phyloP scores from a whole-genome alignment of 2,113 vertebrate species.

The Tupaia chinensis region DNA sequence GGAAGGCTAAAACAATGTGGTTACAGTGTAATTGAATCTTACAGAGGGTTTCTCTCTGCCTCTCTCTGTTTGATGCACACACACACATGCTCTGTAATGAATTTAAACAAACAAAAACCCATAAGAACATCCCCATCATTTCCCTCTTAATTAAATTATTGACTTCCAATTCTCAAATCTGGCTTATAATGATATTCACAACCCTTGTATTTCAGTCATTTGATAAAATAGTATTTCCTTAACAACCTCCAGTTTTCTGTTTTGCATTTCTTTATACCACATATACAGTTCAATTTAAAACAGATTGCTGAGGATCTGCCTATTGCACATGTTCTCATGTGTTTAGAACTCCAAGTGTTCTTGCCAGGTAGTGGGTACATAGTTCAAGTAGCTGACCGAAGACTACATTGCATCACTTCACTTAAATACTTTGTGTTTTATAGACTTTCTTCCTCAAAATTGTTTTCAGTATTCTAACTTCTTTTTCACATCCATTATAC shows the following conservation, averaged over 20 bases:
- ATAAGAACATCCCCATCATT: neutral
- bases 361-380: neutral
- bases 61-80: no score
- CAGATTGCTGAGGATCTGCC: neutral
- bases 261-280: neutral
- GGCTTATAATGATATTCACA: neutral
- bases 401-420: neutral
- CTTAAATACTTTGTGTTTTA: neutral
- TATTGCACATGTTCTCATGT: neutral
- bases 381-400: neutral
- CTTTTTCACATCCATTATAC: neutral
- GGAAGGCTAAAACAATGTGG: no score
- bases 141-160: neutral
- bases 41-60: no score
- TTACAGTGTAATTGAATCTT: no score
- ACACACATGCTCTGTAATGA: no score
- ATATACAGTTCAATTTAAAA: neutral
- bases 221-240: neutral
- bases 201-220: neutral
- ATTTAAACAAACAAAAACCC: no score
- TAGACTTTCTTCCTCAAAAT: constrained; percentile 37
- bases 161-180: neutral
- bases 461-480: constrained; percentile 48
- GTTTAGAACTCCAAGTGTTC: neutral
- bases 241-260: neutral